These are phyloP conservation scores for Coreius guichenoti DNA, from an alignment of 2,797 vertebrate species.

Conservation along the genomic window DNA sequence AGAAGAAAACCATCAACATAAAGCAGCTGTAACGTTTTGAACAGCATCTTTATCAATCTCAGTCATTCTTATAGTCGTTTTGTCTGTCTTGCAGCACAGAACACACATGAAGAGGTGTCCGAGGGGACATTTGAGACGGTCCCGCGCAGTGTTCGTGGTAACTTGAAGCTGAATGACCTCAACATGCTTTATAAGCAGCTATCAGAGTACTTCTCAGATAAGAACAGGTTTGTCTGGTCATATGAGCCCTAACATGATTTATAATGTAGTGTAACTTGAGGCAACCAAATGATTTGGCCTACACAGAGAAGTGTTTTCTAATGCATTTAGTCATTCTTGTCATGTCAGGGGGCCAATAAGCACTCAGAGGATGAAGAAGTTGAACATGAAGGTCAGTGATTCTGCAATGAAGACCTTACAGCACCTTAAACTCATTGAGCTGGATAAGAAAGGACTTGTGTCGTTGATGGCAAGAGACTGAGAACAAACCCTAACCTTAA, in stretches of 20 bases:
- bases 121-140: constrained; percentile 62
- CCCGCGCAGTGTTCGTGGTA: constrained; percentile 63
- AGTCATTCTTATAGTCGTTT: not conserved
- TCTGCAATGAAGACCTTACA: constrained; percentile 69
- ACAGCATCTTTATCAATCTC: not conserved
- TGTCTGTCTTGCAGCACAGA: constrained; percentile 47
- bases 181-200: constrained; percentile 69
- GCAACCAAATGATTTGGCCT: not conserved
- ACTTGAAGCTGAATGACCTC: constrained; percentile 66
- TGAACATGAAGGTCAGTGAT: constrained; percentile 71
- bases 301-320: not conserved
- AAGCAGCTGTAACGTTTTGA: not conserved
- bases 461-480: constrained; percentile 46
- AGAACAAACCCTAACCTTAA: not conserved
- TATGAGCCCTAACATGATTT: not conserved
- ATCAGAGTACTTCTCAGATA: constrained; percentile 64
- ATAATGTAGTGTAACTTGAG: not conserved
- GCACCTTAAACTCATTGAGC: constrained; percentile 65
- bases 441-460: constrained; percentile 65
- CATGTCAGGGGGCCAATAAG: constrained; percentile 59
- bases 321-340: not conserved
- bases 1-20: not conserved
- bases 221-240: constrained; percentile 63
- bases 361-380: constrained; percentile 71
- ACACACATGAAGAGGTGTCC: constrained; percentile 57